Evolutionary conservation across 1,140 invertebrate genomes (phyloP), one percentile per base, ranked within the genome.

Genomic region (Samia ricini): DNA sequence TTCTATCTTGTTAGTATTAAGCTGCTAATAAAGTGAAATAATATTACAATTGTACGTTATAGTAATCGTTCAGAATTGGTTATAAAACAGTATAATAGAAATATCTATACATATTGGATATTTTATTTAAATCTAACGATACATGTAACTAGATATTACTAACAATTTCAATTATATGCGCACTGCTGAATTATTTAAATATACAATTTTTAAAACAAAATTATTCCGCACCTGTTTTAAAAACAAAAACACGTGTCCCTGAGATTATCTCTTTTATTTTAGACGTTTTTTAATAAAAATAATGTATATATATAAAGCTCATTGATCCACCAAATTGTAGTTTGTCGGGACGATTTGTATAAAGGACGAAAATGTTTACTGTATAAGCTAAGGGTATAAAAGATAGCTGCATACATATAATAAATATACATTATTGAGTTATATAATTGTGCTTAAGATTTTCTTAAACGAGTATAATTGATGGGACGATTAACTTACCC

Each of bases 101-200:
- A 48, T 48, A n/a, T 48, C 10, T 48, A 2, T 10, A 48, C 18
- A 48, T n/a, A 1, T 6, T 48, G 15, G 15, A 15, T 48, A 15
- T 48, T 48, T 48, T 1, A 15, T 2, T 15, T 48, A 15, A 42
- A 10, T 42, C 4, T 42, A 10, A 42, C 18, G 1, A 15, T 42
- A 48, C 36, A 6, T 48, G 12, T 6, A 51, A n/a, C 21, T 21
- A 18, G 8, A 12, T 51, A 20, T 51, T 51, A 29, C 26, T 56
- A 55, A 1, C 2, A 19, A 75, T 60, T 74, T 82, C 78, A 81
- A 83, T 80, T 81, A 78, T 77, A 79, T 71, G 56, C 67, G 80
- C 76, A 77, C 77, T 80, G 77, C 76, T 71, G 15, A 51, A 51
- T 20, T 63, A 6, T 18, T 51, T 20, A 51, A 20, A 18, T n/a